Base-by-base conservation (phyloP, 1,140 invertebrate genomes). In the Episyrphus balteatus region DNA sequence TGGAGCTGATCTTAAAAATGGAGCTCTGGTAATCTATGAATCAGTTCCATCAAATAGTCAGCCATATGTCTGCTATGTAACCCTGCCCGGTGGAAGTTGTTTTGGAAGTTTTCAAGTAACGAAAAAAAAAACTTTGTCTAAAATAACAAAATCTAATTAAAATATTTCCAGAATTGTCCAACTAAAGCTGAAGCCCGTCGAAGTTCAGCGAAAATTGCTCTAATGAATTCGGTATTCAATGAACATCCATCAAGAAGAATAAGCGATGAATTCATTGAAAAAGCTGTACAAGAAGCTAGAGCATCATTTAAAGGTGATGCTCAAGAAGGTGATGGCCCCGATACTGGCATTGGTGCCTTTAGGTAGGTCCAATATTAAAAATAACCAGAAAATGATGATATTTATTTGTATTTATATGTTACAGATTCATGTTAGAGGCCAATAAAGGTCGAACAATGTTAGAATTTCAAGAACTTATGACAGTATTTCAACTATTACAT, bases 201-300 rank as follows among this genome's bases (percentile, higher is more conserved):
- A 53, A 94, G 90, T 57, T 91, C 91, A 2, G 92, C 92, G 1
- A 94, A 95, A 74, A 94, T 96, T 47, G 92, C 92, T 6, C 74
- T 96, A 9, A 95, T 95, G 90, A 96, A 95, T 71, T 94, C 90
- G 6, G 90, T 96, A 3, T 95, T 95, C 67, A 96, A 95, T 65
- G 92, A 96, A 58, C 92, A 95, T 72, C 91, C 92, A 11, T 92
- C 89, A 0, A 73, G 92, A 57, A 82, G 87, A 54, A 95, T 96
- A 54, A 89, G 88, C 1, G 89, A 93, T 59, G 88, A 93, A 55
- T 95, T 95, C 67, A 93, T 95, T 36, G 87, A 92, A 64, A 92
- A 91, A 69, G 90, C 91, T 11, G 86, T 94, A 3, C 80, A 82
- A 10, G 90, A 94, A 72, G 91, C 91, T 3, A 75, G 86, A 46